Evolutionary conservation across 2,797 vertebrate genomes (phyloP).

Genomic region (Phalloptychus januarius): DNA sequence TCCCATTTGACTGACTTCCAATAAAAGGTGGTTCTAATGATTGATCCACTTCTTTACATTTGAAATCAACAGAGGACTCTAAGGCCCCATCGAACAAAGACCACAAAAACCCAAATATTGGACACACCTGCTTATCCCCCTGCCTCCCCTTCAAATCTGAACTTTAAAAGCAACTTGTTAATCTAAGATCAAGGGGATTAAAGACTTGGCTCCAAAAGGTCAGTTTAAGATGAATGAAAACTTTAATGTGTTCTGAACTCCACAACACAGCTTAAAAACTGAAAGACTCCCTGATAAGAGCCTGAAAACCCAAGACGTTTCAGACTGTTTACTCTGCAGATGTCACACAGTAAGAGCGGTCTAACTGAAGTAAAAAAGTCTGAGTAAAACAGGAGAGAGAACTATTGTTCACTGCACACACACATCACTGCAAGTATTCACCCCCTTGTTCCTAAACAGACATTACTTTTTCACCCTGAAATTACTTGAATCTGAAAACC

Average conservation of each 20-base stretch:
- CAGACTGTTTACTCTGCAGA: neutral
- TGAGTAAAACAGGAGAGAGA: neutral
- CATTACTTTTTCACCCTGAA: neutral
- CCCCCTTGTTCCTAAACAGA: neutral
- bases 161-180: conserved; percentile 56
- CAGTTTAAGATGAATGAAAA: conserved; percentile 40
- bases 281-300: neutral
- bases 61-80: conserved; percentile 34
- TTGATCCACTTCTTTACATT: conserved; percentile 52
- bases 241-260: conserved; percentile 36
- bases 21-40: conserved; percentile 54
- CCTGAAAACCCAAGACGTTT: neutral
- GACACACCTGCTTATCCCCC: conserved; percentile 54
- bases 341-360: neutral
- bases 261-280: conserved; percentile 12
- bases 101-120: conserved; percentile 26
- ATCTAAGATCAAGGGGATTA: conserved; percentile 55
- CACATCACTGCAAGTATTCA: neutral
- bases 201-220: conserved; percentile 10
- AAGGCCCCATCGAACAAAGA: conserved; percentile 43
- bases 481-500: neutral
- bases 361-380: neutral
- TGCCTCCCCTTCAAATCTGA: conserved; percentile 12
- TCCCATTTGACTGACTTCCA: conserved; percentile 47
- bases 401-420: neutral